These are phyloP conservation scores for Eulithis prunata DNA, from an alignment of 2,888 invertebrate genomes.

Conservation along the genomic window DNA sequence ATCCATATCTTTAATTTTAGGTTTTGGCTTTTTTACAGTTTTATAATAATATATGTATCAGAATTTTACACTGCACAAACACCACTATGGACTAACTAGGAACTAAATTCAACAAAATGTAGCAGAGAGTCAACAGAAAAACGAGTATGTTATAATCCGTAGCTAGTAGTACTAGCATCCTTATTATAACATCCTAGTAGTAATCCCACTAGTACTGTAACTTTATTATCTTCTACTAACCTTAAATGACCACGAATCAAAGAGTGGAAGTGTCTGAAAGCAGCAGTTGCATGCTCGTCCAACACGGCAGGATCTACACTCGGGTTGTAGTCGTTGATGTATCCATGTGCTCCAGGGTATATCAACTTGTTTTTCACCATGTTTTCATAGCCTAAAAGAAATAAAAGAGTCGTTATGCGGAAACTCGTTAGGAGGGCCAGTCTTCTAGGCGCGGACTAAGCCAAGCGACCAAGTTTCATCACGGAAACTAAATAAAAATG, in stretches of 20 bases:
- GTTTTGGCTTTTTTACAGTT: too few relatives aligned
- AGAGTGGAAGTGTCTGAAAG: slow-evolving; percentile 90
- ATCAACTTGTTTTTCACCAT: slow-evolving; percentile 86
- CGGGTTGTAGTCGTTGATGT: slow-evolving; percentile 88
- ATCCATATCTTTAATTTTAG: too few relatives aligned
- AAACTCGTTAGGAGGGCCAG: slow-evolving; percentile 1
- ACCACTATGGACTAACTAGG: not conserved
- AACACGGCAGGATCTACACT: slow-evolving; percentile 86
- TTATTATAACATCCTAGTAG: too few relatives aligned
- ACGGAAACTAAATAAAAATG: not conserved
- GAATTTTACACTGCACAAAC: slow-evolving; percentile 4
- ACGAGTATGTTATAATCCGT: too few relatives aligned
- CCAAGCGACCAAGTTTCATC: not conserved
- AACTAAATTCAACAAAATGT: too few relatives aligned
- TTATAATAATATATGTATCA: too few relatives aligned
- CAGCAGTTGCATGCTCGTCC: slow-evolving; percentile 89
- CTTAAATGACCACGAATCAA: slow-evolving; percentile 88
- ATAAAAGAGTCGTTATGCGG: slow-evolving; percentile 4
- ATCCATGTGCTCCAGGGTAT: slow-evolving; percentile 82
- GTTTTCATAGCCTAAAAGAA: slow-evolving; percentile 80
- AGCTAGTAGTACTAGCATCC: too few relatives aligned
- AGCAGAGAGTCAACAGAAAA: too few relatives aligned
- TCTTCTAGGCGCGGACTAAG: not conserved
- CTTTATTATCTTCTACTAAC: slow-evolving; percentile 69
- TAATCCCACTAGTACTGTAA: too few relatives aligned